These are phyloP conservation scores for Phalacrocorax carbo DNA, from an alignment of 2,113 vertebrate species.

Conservation along the genomic window DNA sequence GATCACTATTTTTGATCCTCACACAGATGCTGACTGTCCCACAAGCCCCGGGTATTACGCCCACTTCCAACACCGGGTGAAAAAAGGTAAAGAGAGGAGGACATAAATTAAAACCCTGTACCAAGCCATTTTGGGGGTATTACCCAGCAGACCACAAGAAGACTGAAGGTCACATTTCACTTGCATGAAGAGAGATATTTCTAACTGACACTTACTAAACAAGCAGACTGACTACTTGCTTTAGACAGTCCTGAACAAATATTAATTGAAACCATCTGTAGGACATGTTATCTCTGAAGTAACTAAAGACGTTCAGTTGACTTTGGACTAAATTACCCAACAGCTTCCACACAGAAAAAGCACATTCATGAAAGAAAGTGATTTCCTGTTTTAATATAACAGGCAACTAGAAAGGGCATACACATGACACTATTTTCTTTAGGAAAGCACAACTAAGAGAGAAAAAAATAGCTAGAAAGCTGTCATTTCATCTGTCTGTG, in stretches of 20 bases:
- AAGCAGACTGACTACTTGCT: neutral
- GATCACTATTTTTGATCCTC: neutral
- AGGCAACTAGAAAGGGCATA: neutral
- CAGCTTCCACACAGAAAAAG: neutral
- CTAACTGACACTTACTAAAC: neutral
- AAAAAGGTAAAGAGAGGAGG: neutral
- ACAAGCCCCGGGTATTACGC: neutral
- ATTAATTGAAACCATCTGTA: neutral
- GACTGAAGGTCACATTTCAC: neutral
- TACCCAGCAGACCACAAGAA: neutral
- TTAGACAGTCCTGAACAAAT: neutral
- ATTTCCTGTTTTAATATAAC: conserved; percentile 41
- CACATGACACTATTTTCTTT: neutral
- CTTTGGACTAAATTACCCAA: conserved; percentile 31
- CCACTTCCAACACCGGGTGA: neutral
- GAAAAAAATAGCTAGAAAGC: neutral
- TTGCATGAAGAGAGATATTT: neutral
- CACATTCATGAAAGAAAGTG: neutral
- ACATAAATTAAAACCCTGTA: neutral
- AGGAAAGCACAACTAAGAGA: neutral
- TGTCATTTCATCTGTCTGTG: neutral
- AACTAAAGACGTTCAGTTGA: conserved; percentile 3
- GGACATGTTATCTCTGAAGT: neutral
- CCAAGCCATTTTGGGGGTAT: neutral
- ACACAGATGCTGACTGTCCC: neutral